Evolutionary conservation across 1,140 invertebrate genomes (phyloP).

Genomic region (Linepithema humile): DNA sequence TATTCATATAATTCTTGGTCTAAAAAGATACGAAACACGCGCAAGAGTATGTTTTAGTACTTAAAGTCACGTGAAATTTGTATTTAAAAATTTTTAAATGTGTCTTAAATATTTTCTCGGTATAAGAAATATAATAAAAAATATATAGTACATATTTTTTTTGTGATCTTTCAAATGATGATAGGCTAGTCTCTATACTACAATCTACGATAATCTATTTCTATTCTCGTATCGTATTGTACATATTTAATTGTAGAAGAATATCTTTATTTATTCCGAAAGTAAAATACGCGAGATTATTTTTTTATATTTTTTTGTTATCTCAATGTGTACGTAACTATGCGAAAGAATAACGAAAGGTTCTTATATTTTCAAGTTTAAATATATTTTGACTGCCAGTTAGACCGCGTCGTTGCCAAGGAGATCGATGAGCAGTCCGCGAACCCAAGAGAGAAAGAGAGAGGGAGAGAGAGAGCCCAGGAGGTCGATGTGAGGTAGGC

Average conservation of each 20-base stretch:
- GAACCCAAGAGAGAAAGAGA: constrained; percentile 22
- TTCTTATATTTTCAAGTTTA: constrained; percentile 39
- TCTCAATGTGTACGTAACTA: neutral
- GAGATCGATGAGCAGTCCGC: constrained; percentile 63
- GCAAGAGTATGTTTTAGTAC: neutral
- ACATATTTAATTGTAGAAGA: too few relatives aligned
- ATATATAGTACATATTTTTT: too few relatives aligned
- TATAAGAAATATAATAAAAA: too few relatives aligned
- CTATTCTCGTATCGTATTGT: too few relatives aligned
- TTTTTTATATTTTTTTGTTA: constrained; percentile 4
- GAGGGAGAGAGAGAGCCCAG: constrained; percentile 6
- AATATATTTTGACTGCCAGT: constrained; percentile 60
- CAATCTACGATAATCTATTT: too few relatives aligned
- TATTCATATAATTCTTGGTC: neutral
- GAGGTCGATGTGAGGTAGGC: constrained; percentile 74
- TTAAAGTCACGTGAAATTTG: neutral
- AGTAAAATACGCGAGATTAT: constrained; percentile 8
- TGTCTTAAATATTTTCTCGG: too few relatives aligned
- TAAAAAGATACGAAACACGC: neutral
- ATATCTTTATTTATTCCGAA: too few relatives aligned
- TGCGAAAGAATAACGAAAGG: constrained; percentile 35
- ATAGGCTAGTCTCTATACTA: too few relatives aligned
- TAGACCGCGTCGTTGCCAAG: constrained; percentile 26
- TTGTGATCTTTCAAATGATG: too few relatives aligned
- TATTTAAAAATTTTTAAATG: too few relatives aligned